Conservation (phyloP, 2,888 invertebrate species). For the Diarsia mendica region DNA sequence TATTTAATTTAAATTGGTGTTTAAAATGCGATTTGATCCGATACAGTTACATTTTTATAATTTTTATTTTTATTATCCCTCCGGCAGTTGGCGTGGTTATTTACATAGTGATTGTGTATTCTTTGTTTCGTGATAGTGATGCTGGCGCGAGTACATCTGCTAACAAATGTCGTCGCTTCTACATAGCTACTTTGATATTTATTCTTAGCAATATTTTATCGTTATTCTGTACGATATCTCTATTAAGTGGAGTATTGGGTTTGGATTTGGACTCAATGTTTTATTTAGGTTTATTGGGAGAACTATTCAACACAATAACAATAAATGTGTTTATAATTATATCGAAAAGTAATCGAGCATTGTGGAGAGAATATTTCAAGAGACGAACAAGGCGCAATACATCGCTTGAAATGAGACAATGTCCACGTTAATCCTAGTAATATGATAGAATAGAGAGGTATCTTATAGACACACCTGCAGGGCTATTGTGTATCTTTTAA, state of each 20-base stretch:
- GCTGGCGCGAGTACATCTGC: not conserved
- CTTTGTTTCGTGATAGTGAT: not conserved
- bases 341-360: conserved; percentile 11
- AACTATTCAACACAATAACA: not conserved
- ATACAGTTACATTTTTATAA: too few relatives aligned
- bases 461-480: too few relatives aligned
- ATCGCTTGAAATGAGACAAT: not conserved
- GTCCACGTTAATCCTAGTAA: too few relatives aligned
- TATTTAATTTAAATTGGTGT: too few relatives aligned
- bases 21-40: too few relatives aligned
- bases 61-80: not conserved
- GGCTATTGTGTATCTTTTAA: too few relatives aligned
- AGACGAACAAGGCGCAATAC: not conserved
- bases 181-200: not conserved
- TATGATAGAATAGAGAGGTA: too few relatives aligned
- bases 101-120: not conserved
- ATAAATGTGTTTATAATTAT: conserved; percentile 2
- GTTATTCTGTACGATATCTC: not conserved
- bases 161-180: not conserved
- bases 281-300: not conserved
- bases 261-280: not conserved
- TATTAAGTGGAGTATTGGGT: not conserved
- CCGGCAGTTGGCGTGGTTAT: not conserved
- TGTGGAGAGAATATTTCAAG: conserved; percentile 1
- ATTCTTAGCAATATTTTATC: not conserved